Conservation (phyloP, 1,140 invertebrate species). For the Himalopsyche phryganea region DNA sequence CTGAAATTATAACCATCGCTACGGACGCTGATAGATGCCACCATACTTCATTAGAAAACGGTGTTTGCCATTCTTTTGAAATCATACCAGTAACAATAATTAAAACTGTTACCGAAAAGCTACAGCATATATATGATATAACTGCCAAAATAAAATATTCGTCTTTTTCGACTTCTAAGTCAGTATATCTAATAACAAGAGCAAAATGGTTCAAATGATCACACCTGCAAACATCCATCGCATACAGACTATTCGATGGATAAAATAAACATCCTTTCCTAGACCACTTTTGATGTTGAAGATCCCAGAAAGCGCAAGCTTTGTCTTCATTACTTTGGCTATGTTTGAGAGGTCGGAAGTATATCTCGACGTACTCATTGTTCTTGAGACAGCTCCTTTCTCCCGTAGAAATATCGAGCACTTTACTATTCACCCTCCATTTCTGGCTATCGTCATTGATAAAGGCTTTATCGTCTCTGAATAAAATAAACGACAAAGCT, state of each 20-base stretch:
- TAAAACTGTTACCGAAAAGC: conserved; percentile 42
- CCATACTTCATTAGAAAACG: conserved; percentile 53
- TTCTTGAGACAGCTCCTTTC: conserved; percentile 39
- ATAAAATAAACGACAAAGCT: conserved; percentile 46
- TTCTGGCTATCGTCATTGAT: conserved; percentile 10
- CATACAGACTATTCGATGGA: conserved; percentile 16
- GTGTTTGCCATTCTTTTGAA: conserved; percentile 48
- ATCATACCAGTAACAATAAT: conserved; percentile 45
- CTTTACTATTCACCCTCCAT: conserved; percentile 36
- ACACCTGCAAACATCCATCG: conserved; percentile 48
- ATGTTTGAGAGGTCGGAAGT: conserved; percentile 39
- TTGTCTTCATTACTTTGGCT: conserved; percentile 42
- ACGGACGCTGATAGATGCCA: conserved; percentile 48
- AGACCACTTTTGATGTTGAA: conserved; percentile 41
- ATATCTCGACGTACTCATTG: conserved; percentile 46
- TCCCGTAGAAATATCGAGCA: conserved; percentile 39
- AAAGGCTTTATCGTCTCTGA: conserved; percentile 47
- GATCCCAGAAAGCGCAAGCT: not conserved
- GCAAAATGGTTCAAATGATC: conserved; percentile 53
- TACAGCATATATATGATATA: conserved; percentile 46
- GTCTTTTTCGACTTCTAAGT: conserved; percentile 40
- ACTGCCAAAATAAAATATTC: conserved; percentile 40
- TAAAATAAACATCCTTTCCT: conserved; percentile 41
- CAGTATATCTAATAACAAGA: conserved; percentile 41
- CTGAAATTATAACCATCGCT: conserved; percentile 41